phyloP scores from a whole-genome alignment of 2,797 vertebrate species.

The Chloroceryle amazona region DNA sequence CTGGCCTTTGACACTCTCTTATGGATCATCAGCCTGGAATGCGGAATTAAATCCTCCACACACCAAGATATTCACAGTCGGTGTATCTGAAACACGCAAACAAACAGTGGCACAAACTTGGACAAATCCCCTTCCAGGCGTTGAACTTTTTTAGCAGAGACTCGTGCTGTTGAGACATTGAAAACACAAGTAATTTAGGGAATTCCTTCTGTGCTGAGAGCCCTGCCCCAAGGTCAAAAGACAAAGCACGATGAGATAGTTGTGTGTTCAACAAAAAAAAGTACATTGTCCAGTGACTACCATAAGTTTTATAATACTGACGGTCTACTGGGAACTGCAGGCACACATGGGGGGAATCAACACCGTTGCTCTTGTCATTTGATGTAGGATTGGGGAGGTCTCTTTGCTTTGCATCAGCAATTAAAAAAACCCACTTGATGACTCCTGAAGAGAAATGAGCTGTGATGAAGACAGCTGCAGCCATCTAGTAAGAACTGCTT shows the following conservation, averaged over 20 bases:
- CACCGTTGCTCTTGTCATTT: neutral
- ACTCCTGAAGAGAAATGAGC: neutral
- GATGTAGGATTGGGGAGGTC: neutral
- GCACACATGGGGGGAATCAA: neutral
- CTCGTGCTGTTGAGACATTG: neutral
- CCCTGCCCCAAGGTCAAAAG: neutral
- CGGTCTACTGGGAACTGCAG: neutral
- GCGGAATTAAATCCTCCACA: neutral
- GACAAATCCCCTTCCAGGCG: neutral
- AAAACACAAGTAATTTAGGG: neutral
- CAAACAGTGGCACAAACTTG: neutral
- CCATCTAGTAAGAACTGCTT: neutral
- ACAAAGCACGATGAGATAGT: neutral
- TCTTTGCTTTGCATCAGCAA: neutral
- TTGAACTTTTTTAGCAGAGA: neutral
- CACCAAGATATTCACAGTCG: neutral
- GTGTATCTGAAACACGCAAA: neutral
- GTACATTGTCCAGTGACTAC: neutral
- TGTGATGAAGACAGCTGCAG: neutral
- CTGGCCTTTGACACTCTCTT: slow-evolving; percentile 76
- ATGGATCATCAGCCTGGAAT: neutral
- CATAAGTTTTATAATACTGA: accelerated
- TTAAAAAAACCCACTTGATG: neutral
- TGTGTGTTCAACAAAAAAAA: neutral
- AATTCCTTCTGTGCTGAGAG: neutral